Evolutionary conservation across 2,888 invertebrate species (phyloP).

Genomic region (Andricus curvator): DNA sequence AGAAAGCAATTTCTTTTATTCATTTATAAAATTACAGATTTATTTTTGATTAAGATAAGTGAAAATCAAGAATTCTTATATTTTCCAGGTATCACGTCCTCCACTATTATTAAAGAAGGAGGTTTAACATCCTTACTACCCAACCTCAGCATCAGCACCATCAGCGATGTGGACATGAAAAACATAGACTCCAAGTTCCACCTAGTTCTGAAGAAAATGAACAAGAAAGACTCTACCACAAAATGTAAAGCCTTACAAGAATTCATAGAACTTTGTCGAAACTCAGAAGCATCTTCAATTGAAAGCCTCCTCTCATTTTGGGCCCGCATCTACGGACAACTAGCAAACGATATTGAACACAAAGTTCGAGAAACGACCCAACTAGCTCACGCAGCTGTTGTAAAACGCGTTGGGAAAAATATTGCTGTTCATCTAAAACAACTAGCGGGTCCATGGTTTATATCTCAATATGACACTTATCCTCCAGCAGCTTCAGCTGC

Average conservation of each 20-base stretch:
- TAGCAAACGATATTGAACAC: conserved; percentile 90
- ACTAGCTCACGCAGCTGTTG: conserved; percentile 85
- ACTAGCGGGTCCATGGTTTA: conserved; percentile 91
- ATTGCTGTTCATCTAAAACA: conserved; percentile 89
- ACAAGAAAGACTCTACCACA: conserved; percentile 94
- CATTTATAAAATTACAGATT: background rate
- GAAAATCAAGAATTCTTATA: background rate
- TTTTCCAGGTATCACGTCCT: conserved; percentile 6
- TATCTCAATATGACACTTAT: conserved; percentile 91
- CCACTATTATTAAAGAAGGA: conserved; percentile 62
- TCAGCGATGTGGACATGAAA: conserved; percentile 83
- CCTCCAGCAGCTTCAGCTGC: conserved; percentile 90
- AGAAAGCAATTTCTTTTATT: background rate
- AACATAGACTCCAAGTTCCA: conserved; percentile 87
- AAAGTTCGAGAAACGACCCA: conserved; percentile 90
- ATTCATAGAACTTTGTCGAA: conserved; percentile 85
- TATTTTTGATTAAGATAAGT: too few species aligned
- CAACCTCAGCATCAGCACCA: conserved; percentile 74
- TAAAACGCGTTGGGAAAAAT: conserved; percentile 85
- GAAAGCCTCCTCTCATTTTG: conserved; percentile 89
- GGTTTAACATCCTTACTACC: conserved; percentile 82
- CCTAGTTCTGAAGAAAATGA: conserved; percentile 90
- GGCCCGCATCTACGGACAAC: conserved; percentile 88
- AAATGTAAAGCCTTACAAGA: conserved; percentile 94
- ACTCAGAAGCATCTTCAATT: conserved; percentile 83